Conservation (phyloP, 2,113 vertebrate species). For the Protomyctophum bolini region DNA sequence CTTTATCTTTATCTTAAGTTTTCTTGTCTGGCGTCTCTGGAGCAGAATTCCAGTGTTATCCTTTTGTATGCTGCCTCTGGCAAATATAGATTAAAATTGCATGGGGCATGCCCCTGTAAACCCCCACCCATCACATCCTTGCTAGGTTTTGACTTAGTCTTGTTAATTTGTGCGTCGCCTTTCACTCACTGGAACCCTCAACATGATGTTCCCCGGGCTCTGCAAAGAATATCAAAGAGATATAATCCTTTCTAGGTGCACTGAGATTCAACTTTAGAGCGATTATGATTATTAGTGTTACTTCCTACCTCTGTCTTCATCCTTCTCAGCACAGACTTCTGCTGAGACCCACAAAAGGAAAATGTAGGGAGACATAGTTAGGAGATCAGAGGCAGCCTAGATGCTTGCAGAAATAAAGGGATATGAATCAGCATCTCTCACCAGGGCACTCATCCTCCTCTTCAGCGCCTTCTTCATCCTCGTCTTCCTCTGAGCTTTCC, state of each 20-base stretch:
- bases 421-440: slow-evolving; percentile 35
- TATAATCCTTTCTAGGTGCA: neutral
- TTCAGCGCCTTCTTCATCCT: slow-evolving; percentile 52
- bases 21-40: too few relatives aligned
- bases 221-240: slow-evolving; percentile 25
- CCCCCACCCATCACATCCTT: too few relatives aligned
- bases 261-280: neutral
- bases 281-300: neutral
- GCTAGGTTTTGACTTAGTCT: too few relatives aligned
- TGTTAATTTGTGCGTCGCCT: neutral
- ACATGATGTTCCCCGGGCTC: slow-evolving; percentile 39
- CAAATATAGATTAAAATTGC: too few relatives aligned
- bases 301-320: slow-evolving; percentile 39
- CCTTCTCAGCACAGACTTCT: slow-evolving; percentile 33
- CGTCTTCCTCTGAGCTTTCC: slow-evolving; percentile 70
- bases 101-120: too few relatives aligned
- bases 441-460: slow-evolving; percentile 45
- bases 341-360: slow-evolving; percentile 21
- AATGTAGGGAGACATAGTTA: neutral
- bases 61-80: too few relatives aligned
- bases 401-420: neutral
- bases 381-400: neutral
- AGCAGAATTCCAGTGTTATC: too few relatives aligned
- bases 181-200: slow-evolving; percentile 41
- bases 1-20: too few relatives aligned